Percentiles rank a stretch among this genome's conserved stretches.
Conservation (phyloP, 2,113 vertebrate genomes). For the Lagopus muta region DNA sequence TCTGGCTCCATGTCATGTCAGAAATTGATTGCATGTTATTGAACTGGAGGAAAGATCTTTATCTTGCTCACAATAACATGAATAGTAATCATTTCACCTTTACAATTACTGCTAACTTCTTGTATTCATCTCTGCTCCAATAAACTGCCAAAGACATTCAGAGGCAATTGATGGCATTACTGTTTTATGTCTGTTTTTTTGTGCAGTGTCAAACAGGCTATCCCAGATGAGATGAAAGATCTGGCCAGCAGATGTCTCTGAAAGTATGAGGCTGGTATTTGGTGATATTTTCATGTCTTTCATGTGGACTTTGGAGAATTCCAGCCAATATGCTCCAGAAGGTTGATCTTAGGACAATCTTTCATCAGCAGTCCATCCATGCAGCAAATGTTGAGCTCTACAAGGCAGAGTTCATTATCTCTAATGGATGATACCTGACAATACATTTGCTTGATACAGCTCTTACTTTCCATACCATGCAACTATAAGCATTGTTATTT, state of each 20-base stretch:
- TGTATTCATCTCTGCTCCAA: not conserved
- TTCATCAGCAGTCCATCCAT: constrained; percentile 32
- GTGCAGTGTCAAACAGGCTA: not conserved
- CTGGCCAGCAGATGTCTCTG: constrained; percentile 62
- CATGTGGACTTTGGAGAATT: constrained; percentile 66
- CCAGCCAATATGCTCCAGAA: constrained; percentile 30
- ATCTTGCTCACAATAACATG: not conserved
- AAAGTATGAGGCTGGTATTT: constrained; percentile 38
- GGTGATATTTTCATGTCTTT: constrained; percentile 46
- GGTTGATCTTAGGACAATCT: constrained; percentile 41
- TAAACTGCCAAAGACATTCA: not conserved
- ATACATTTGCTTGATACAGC: not conserved
- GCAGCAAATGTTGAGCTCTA: not conserved
- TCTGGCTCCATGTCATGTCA: not conserved
- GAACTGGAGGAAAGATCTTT: not conserved
- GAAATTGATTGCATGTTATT: not conserved
- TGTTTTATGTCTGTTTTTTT: not conserved
- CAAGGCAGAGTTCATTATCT: constrained; percentile 3
- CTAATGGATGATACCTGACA: constrained; percentile 38
- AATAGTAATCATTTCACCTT: not conserved
- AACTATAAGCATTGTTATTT: not conserved
- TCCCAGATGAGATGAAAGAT: constrained; percentile 21
- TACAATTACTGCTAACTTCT: not conserved
- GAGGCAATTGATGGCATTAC: constrained; percentile 10
- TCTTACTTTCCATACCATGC: not conserved